Base-by-base conservation (phyloP, 2,797 vertebrate genomes). In the Siniperca undulata region DNA sequence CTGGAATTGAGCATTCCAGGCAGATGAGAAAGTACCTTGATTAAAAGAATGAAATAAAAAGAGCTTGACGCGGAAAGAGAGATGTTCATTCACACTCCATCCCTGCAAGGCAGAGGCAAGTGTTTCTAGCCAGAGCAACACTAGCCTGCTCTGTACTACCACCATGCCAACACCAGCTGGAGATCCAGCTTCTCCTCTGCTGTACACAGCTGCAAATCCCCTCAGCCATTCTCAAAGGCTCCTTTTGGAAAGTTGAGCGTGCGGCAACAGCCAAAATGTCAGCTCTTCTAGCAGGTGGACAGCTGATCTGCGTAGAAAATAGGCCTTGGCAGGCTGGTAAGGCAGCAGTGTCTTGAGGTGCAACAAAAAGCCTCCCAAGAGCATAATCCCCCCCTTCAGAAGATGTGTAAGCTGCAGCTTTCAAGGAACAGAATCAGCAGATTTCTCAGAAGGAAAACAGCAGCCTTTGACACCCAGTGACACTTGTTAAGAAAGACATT, bases 241-340 rank as follows among this genome's bases (percentile, higher is more conserved):
- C 73, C 86, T 86, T 30, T 81, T 84, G 85, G 82, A 86, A 92
- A 92, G 85, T 70, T 44, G 77, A 83, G 77, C 77, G 53, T 71
- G 38, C 24, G 44, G 67, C 58, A 75, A 65, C 78, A 94, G 92
- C 88, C 93, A 90, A 92, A 91, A 91, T 88, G 92, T 90, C 91
- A 90, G 86, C 90, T 94, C 86, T 67, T 84, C 81, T 74, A 86
- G 89, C 90, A 93, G 92, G 90, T 94, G 94, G 92, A 95, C 70
- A 80, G 88, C 90, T 92, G 92, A 92, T 93, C 91, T 84, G 89
- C 80, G 68, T 89, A 86, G 80, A 86, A 85, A 92, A 89, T 70
- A 87, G 83, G 78, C 68, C 85, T 89, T 92, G 93, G 91, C 90
- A 91, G 83, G 66, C 30, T 8, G 71, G 78, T 56, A 36, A 69